Evolutionary conservation across 2,113 vertebrate species (phyloP).

Genomic region (Axis porcinus): DNA sequence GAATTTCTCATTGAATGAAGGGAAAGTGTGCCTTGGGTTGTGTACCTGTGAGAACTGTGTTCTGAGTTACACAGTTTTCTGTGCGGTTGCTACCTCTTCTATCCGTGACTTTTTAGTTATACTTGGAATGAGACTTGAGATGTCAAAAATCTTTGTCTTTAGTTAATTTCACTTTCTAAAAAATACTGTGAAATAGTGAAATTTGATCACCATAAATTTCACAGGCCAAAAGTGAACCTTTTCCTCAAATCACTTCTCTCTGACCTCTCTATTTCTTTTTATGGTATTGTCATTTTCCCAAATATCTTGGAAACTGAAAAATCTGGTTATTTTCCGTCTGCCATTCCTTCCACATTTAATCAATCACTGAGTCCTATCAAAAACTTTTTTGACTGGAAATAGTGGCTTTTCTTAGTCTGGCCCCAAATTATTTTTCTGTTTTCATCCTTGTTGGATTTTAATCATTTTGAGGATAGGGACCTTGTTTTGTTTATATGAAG

Average conservation of each 20-base stretch:
- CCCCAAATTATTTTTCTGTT: slow-evolving; percentile 6
- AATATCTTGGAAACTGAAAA: slow-evolving; percentile 37
- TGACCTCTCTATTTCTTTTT: slow-evolving; percentile 29
- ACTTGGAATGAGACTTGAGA: slow-evolving; percentile 20
- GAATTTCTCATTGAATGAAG: neutral
- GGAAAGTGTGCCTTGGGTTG: neutral
- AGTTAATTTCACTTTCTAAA: slow-evolving; percentile 20
- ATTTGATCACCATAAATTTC: neutral
- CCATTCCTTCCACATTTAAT: neutral
- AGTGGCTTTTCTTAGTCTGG: neutral
- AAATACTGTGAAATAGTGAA: neutral
- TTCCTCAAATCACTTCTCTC: neutral
- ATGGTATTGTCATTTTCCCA: neutral
- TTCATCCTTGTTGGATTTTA: slow-evolving; percentile 25
- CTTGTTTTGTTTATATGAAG: slow-evolving; percentile 22
- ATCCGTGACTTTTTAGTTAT: slow-evolving; percentile 15
- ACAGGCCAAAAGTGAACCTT: neutral
- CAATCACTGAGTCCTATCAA: neutral
- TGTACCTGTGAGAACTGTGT: neutral
- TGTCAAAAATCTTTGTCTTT: slow-evolving; percentile 31
- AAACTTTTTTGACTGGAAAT: neutral
- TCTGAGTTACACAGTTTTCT: slow-evolving; percentile 7
- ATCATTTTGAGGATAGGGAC: slow-evolving; percentile 1
- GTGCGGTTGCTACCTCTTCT: neutral
- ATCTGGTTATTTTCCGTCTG: slow-evolving; percentile 8